Percentiles rank a stretch among this genome's conserved stretches.
phyloP scores from a whole-genome alignment of 2,797 vertebrate genomes.

The Enteromius treurensis region DNA sequence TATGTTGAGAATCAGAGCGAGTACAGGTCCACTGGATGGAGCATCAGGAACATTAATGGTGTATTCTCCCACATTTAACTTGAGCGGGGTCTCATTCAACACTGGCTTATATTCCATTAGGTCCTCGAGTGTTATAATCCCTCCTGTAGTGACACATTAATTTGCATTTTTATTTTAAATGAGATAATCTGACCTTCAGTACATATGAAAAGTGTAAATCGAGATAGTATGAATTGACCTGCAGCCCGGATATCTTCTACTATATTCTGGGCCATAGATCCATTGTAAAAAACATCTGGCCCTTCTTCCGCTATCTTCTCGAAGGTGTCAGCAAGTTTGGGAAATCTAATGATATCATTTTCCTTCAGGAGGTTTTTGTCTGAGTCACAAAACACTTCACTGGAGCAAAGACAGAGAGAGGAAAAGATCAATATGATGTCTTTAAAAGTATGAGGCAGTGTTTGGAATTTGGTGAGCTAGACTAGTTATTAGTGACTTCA shows the following conservation, averaged over 20 bases:
- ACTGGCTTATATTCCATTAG: constrained; percentile 82
- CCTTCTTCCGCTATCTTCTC: constrained; percentile 81
- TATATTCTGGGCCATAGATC: constrained; percentile 83
- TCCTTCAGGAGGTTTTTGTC: constrained; percentile 79
- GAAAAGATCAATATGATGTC: constrained; percentile 7
- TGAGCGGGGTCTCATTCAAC: constrained; percentile 83
- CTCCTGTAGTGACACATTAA: constrained; percentile 76
- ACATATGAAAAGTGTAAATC: background rate
- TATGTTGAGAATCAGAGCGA: constrained; percentile 93
- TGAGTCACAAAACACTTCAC: constrained; percentile 80
- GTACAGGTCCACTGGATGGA: constrained; percentile 91
- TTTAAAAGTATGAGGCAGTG: background rate
- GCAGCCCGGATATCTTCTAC: constrained; percentile 84
- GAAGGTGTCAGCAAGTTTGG: constrained; percentile 80
- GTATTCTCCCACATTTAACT: constrained; percentile 82
- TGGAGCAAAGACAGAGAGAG: constrained; percentile 55
- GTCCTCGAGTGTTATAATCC: constrained; percentile 89
- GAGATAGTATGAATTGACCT: constrained; percentile 73
- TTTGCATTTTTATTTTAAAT: constrained; percentile 4
- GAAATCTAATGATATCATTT: constrained; percentile 79
- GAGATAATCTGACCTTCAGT: background rate
- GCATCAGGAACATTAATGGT: constrained; percentile 85
- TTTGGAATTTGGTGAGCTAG: background rate
- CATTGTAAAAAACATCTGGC: constrained; percentile 79
- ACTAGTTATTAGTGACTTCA: background rate